A percentile compares a stretch with the other conserved stretches of the same genome.
phyloP scores from a whole-genome alignment of 2,888 invertebrate species.

The Diaphora mendica region DNA sequence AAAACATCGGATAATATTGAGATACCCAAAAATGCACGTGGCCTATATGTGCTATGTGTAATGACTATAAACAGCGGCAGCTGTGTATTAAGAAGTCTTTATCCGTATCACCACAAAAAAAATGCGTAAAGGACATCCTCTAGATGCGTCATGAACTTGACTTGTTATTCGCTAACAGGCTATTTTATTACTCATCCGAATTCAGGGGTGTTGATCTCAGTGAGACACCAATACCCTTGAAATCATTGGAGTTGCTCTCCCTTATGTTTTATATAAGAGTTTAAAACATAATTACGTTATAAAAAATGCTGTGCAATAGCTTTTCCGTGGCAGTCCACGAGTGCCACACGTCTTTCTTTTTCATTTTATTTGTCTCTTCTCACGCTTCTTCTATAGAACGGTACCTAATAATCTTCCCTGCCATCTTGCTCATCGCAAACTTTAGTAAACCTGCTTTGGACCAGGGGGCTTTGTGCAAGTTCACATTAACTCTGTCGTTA shows the following conservation, averaged over 20 bases:
- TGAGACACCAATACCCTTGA: neutral
- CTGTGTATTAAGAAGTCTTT: constrained; percentile 4
- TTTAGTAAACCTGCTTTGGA: neutral
- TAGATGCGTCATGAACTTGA: constrained; percentile 12
- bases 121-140: constrained; percentile 20
- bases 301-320: no score
- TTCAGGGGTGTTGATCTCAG: neutral
- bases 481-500: no score
- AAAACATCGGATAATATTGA: neutral
- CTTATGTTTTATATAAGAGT: neutral
- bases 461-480: no score
- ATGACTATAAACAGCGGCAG: constrained; percentile 9
- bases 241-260: neutral
- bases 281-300: no score
- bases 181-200: constrained; percentile 5
- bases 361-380: neutral
- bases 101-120: constrained; percentile 7
- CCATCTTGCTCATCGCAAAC: neutral
- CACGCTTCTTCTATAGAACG: neutral
- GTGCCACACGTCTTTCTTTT: no score
- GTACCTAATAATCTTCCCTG: no score
- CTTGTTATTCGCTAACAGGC: constrained; percentile 5
- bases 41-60: neutral
- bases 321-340: no score
- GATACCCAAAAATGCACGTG: neutral